Percentiles rank a stretch among this genome's conserved stretches.
These are phyloP conservation scores for Lepetodrilus schrolli DNA, from an alignment of 2,888 invertebrate species.

Conservation along the genomic window DNA sequence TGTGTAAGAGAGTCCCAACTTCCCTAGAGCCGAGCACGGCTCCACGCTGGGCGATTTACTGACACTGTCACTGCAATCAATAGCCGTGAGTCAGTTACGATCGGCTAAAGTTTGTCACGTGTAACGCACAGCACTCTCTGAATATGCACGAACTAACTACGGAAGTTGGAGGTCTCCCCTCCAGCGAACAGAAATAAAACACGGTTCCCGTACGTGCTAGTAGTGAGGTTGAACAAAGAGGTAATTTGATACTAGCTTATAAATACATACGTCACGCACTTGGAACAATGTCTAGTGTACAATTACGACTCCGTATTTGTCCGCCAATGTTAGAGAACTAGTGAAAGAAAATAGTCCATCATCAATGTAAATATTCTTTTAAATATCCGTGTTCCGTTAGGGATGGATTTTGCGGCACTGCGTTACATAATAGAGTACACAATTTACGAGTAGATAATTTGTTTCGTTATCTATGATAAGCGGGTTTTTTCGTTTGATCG, in stretches of 20 bases:
- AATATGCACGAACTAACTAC: conserved; percentile 4
- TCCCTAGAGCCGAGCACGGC: not conserved
- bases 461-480: too few relatives aligned
- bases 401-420: too few relatives aligned
- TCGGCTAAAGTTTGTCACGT: conserved; percentile 8
- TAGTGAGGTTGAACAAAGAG: conserved; percentile 15
- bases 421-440: too few relatives aligned
- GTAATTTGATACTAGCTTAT: conserved; percentile 21
- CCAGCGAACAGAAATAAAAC: conserved; percentile 23
- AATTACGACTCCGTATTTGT: conserved; percentile 17
- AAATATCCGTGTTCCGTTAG: too few relatives aligned
- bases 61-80: conserved; percentile 19
- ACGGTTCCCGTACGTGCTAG: conserved; percentile 3
- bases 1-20: conserved; percentile 9
- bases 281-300: conserved; percentile 18
- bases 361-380: conserved; percentile 10
- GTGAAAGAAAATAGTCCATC: conserved; percentile 17
- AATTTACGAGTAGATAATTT: too few relatives aligned
- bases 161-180: not conserved
- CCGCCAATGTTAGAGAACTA: not conserved
- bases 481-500: too few relatives aligned
- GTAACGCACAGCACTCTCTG: not conserved
- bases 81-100: conserved; percentile 21
- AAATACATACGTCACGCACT: conserved; percentile 23
- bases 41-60: not conserved